Evolutionary conservation across 1,140 invertebrate genomes (phyloP), one percentile per base, ranked within the genome.

Genomic region (Zaprionus ornatus): DNA sequence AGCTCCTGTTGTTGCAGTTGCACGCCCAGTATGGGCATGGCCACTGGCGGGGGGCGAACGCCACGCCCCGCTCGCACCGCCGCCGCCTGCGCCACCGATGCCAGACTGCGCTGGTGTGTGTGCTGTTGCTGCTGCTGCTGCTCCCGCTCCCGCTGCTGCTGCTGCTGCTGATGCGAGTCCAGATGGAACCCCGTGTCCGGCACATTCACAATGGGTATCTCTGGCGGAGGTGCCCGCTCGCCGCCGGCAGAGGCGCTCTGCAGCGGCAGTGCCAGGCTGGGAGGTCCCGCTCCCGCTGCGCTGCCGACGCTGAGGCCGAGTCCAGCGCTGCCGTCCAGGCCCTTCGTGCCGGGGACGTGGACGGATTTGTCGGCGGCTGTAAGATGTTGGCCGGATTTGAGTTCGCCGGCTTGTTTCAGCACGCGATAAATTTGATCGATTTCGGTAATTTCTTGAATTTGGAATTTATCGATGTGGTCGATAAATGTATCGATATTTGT

Each of bases 341-440:
- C 32, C 67, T 80, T 50, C 12, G 40, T 88, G 37, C 78, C 77
- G 60, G 65, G 56, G 50, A 68, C 35, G 17, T 90, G 90, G 77
- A 91, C 74, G 87, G 91, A 83, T 77, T 85, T 92, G 77, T 82
- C 86, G 92, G 93, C 92, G 91, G 93, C 80, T 94, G 93, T 87
- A 94, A 93, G 79, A 93, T 93, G 29, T 32, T 32, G 79, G 81
- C 65, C 83, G 79, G 79, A 91, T 92, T 95, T 95, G 92, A 98
- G 96, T 95, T 98, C 97, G 84, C 96, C 96, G 84, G 97, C 97
- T 93, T 97, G 96, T 95, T 98, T 98, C 94, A 98, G 95, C 92
- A 98, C 97, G 94, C 97, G 97, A 94, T 98, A 98, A 92, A 97
- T 97, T 93, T 96, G 95, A 94, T 98, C 97, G 94, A 97, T 95